phyloP scores from a whole-genome alignment of 1,140 invertebrate genomes.

The Ctenoplectra terminalis region DNA sequence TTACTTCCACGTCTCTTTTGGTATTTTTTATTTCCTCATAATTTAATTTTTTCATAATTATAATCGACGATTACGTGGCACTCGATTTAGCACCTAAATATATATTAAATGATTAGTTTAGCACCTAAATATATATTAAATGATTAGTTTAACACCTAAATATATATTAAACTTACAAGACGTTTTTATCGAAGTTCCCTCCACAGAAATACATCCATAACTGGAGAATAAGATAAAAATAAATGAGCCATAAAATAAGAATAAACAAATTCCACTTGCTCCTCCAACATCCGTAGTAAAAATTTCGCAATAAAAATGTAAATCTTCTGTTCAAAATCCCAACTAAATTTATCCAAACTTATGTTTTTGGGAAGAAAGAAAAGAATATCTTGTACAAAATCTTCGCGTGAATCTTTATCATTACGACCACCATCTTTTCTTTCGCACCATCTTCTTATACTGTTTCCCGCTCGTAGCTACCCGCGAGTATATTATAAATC shows the following conservation, averaged over 20 bases:
- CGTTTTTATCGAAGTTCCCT: no score
- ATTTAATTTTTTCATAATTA: conserved; percentile 12
- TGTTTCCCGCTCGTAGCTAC: background rate
- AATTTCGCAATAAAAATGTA: background rate
- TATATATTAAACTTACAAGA: no score
- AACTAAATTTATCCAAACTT: background rate
- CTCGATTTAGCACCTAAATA: no score
- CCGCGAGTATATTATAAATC: conserved; percentile 10
- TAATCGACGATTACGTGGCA: background rate
- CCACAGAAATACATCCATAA: no score
- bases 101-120: no score
- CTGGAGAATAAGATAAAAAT: no score
- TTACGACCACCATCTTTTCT: background rate
- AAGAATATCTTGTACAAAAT: background rate
- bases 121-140: no score
- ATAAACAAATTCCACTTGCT: no score
- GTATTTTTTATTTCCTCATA: background rate
- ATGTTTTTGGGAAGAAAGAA: background rate
- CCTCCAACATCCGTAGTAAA: background rate
- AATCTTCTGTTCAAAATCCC: background rate
- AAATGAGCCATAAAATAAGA: no score
- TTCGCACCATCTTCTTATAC: background rate
- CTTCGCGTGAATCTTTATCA: background rate
- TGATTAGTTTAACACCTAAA: no score
- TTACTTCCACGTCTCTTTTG: background rate